Base-by-base conservation (phyloP, 2,888 invertebrate genomes). In the Caenorhabditis zanzibari region DNA sequence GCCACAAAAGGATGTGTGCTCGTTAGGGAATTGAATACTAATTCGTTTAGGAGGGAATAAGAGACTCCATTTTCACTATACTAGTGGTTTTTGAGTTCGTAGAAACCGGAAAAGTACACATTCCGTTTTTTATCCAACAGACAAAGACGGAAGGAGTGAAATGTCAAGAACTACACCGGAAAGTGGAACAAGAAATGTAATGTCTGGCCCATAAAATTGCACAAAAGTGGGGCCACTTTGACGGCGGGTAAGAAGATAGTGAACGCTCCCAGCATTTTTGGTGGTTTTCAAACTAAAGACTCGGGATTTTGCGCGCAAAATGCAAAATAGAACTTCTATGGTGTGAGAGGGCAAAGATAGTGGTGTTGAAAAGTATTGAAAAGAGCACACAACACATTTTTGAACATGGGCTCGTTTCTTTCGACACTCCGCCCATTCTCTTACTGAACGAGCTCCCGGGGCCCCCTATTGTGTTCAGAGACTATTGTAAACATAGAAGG, bases 341-440 rank as follows among this genome's bases (percentile, higher is more conserved):
- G 38, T 12, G 47, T 47, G 68, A 68, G 71, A 59, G 59, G 35
- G 22, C 38, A 38, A 14, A 71, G 56, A 69, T 56, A 35, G 38
- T 19, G 10, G 49, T 68, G 26, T 68, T 66, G 32, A 58, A 56
- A 54, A 76, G 49, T 54, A 44, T 69, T 69, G 69, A 71, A 71
- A 71, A 71, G 77, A 77, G 69, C 74, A 32, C 74, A 72, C 44
- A 74, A 66, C 75, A 66, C 69, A 71, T 77, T 71, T 79, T 79
- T 79, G 79, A 71, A 63, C 71, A 71, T 71, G 79, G 63, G 71
- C 76, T 41, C 26, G 24, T n/a, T 41, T 35, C 56, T n/a, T 14
- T 47, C 58, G 14, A 41, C 32, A 32, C 32, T 38, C 38, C 38
- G 38, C 38, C 38, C 38, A 38, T 38, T 38, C 38, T 24, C 26